Evolutionary conservation across 2,888 invertebrate genomes (phyloP), one percentile per base, ranked within the genome.

Genomic region (Tupiocoris notatus): DNA sequence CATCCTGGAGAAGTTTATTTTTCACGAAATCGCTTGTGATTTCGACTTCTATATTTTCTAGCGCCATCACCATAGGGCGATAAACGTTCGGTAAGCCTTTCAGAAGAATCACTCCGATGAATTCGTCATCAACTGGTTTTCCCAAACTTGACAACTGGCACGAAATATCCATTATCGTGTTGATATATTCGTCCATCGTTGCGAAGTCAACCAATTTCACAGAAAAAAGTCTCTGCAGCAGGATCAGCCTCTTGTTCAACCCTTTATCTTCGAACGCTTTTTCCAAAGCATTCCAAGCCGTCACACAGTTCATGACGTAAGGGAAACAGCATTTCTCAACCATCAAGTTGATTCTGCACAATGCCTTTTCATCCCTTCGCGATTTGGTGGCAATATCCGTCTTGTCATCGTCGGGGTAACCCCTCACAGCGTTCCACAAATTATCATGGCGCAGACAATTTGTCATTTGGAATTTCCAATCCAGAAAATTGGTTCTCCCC

Each of bases 121-220:
- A 63, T 22, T 73, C 73, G 62, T 73, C 73, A 61, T 73, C 62
- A n/a, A 73, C 1, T 12, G 73, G 73, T 20, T 73, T 73, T 3
- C 17, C 63, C 63, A 73, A 39, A 12, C 20, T 22, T 7, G 25
- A 2, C 1, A 73, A 39, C 23, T 73, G 62, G 12, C 39, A 20
- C 2, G 62, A 9, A 1, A 73, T 1, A 39, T 63, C 12, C 20
- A 73, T 17, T 1, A 73, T 17, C 17, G 24, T 39, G 17, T 73
- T 73, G n/a, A 73, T 25, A 16, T 73, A 73, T 1, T 17, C 62
- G 12, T 73, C 63, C 63, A 73, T 73, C 17, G 9, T n/a, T 2
- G 2, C 2, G 20, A 63, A 73, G 1, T 25, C 17, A 7, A 3
- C 39, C 18, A 73, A 21, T 20, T 54, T 73, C 16, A 73, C 1